phyloP scores from a whole-genome alignment of 2,888 invertebrate species.

The Lamellibrachia satsuma region DNA sequence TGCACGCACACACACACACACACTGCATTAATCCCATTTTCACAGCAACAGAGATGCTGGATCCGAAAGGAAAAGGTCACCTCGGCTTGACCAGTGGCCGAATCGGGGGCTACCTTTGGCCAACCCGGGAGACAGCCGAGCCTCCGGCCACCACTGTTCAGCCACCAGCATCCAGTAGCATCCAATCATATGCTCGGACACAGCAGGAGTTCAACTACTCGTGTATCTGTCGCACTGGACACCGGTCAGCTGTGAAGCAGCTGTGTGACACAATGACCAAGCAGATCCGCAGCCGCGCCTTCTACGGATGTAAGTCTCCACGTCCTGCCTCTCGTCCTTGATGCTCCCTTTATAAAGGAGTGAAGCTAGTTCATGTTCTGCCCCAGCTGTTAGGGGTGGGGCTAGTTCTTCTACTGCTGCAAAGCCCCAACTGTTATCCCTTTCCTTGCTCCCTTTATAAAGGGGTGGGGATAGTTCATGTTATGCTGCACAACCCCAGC shows the following conservation, averaged over 20 bases:
- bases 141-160: not conserved
- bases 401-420: too few species aligned
- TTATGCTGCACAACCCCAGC: too few species aligned
- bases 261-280: constrained; percentile 94
- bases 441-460: too few species aligned
- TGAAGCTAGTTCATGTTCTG: too few species aligned
- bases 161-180: constrained; percentile 17
- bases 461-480: too few species aligned
- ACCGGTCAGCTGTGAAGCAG: constrained; percentile 71
- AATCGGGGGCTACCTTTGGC: not conserved
- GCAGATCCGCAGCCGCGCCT: constrained; percentile 93
- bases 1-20: not conserved
- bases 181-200: constrained; percentile 52
- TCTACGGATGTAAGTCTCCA: constrained; percentile 81
- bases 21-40: constrained; percentile 22
- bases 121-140: not conserved
- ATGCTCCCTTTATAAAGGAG: too few species aligned
- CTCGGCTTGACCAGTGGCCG: not conserved
- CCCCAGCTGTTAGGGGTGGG: too few species aligned
- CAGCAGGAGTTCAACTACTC: constrained; percentile 60
- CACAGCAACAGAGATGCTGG: constrained; percentile 65
- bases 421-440: too few species aligned
- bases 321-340: not conserved
- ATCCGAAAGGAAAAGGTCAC: constrained; percentile 60
- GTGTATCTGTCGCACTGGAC: constrained; percentile 50